Evolutionary conservation across 2,113 vertebrate genomes (phyloP), one percentile per base, ranked within the genome.

Genomic region (Seriola aureovittata): DNA sequence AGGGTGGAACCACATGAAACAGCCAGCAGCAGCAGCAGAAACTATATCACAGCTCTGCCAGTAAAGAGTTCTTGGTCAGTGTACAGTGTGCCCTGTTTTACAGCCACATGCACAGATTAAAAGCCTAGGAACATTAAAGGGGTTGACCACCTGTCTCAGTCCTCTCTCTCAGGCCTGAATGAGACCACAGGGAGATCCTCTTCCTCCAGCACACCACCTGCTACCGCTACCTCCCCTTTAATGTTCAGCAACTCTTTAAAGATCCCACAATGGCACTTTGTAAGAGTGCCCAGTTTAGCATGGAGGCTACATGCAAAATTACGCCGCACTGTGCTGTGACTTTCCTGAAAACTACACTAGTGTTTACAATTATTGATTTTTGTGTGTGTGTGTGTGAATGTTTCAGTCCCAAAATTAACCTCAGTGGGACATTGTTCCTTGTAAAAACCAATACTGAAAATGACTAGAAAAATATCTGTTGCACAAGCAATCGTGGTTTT

Each of bases 111-210:
- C 88, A 29, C 82, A 90, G 85, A 93, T 94, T 92, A 92, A 94
- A 93, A 89, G 91, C 88, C 76, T 54, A 32, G 64, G 48, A 72
- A 93, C 91, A 93, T 94, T 94, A 92, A 93, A 94, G 86, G 83
- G 82, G 66, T 81, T 85, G 89, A 93, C 93, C 93, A 93, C 94
- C 93, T 95, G 94, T 95, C 92, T 80, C 89, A n/a, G 62, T 86
- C 82, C 84, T 81, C 88, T 88, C 84, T 89, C 76, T 89, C 90
- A 89, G 85, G 85, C 89, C 91, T 85, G 84, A 93, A 91, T 79
- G 85, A 73, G 89, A 93, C 93, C 93, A 81, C 90, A 88, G 94
- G 91, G 92, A 93, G 87, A 91, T 89, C 75, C 81, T 91, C 90
- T 82, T 92, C 90, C 67, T 90, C 76, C 81, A 88, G 80, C 68